Evolutionary conservation across 2,888 invertebrate species (phyloP).

Genomic region (Drosophila nigricruria): DNA sequence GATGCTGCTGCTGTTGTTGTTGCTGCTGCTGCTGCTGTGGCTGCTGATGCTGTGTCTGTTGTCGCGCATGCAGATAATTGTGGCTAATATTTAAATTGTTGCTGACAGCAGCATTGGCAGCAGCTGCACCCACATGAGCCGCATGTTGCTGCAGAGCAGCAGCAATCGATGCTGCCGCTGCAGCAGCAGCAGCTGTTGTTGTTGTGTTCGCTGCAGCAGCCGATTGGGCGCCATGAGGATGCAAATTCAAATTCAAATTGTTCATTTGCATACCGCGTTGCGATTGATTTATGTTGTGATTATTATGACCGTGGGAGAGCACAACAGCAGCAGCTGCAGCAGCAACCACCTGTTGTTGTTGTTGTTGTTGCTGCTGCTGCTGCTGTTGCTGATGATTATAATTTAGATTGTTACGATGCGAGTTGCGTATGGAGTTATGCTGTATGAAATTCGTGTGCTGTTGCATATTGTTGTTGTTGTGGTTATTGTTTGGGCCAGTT

Average conservation of each 20-base stretch:
- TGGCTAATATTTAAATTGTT: slow-evolving; percentile 74
- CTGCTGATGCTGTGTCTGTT: slow-evolving; percentile 59
- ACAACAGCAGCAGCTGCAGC: slow-evolving; percentile 83
- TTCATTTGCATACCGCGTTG: slow-evolving; percentile 82
- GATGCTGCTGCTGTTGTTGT: slow-evolving; percentile 48
- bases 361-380: slow-evolving; percentile 71
- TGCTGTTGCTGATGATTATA: slow-evolving; percentile 79
- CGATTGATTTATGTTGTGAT: slow-evolving; percentile 60
- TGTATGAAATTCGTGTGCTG: slow-evolving; percentile 80
- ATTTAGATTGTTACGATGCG: slow-evolving; percentile 83
- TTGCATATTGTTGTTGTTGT: slow-evolving; percentile 71
- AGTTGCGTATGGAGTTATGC: slow-evolving; percentile 83
- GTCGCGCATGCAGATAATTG: slow-evolving; percentile 67
- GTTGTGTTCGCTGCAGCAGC: slow-evolving; percentile 83
- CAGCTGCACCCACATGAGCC: slow-evolving; percentile 58
- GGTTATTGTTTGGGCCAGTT: slow-evolving; percentile 48
- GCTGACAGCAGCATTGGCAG: slow-evolving; percentile 56
- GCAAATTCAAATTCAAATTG: slow-evolving; percentile 81
- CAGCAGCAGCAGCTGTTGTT: slow-evolving; percentile 74
- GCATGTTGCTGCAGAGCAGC: slow-evolving; percentile 64
- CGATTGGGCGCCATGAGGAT: slow-evolving; percentile 72
- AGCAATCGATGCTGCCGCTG: slow-evolving; percentile 63
- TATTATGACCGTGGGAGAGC: slow-evolving; percentile 62
- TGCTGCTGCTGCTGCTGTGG: slow-evolving; percentile 48
- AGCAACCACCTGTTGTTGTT: slow-evolving; percentile 75